phyloP scores from a whole-genome alignment of 2,888 invertebrate species.

The Cepaea hortensis region DNA sequence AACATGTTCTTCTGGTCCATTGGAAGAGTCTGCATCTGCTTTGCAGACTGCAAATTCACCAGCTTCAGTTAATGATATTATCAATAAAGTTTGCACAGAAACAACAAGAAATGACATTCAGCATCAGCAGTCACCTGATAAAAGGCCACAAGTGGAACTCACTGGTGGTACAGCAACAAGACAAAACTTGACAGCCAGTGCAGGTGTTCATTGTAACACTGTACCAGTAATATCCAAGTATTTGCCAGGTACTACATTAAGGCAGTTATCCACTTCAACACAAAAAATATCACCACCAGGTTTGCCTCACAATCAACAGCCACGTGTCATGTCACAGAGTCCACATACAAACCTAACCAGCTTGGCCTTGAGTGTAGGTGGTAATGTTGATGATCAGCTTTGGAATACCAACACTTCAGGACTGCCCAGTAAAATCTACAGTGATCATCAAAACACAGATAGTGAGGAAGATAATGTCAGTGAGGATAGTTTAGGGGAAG shows the following conservation, averaged over 20 bases:
- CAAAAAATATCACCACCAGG: background rate
- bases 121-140: background rate
- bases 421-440: background rate
- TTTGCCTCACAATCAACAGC: background rate
- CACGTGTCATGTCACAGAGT: background rate
- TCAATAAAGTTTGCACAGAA: background rate
- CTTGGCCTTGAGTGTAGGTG: too few relatives aligned
- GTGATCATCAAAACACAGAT: background rate
- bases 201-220: background rate
- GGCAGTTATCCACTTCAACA: background rate
- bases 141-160: background rate
- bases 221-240: background rate
- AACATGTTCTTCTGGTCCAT: too few relatives aligned
- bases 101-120: background rate
- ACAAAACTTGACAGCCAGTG: background rate
- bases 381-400: background rate
- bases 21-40: too few relatives aligned
- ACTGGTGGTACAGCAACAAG: too few relatives aligned
- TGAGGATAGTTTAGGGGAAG: constrained; percentile 29
- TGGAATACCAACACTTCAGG: background rate
- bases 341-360: background rate
- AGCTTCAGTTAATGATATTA: too few relatives aligned
- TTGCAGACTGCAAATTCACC: too few relatives aligned
- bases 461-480: background rate
- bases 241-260: background rate